These are phyloP conservation scores for Halcyon smyrnensis DNA, from an alignment of 2,797 vertebrate genomes.

Conservation along the genomic window DNA sequence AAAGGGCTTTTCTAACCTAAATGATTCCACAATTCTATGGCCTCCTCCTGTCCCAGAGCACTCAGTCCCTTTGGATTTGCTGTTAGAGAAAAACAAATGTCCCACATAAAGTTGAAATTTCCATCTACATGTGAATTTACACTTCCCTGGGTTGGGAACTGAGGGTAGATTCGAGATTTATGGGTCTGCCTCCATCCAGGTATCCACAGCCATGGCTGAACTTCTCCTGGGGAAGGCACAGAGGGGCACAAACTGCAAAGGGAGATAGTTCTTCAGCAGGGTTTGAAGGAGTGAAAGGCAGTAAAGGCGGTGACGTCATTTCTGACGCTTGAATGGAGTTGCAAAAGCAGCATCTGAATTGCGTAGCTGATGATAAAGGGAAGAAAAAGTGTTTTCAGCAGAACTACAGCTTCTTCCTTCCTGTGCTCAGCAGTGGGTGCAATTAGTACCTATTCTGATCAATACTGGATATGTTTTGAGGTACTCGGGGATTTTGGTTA, in stretches of 20 bases:
- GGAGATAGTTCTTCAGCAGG: neutral
- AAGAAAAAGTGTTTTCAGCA: neutral
- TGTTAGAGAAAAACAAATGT: neutral
- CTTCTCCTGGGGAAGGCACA: neutral
- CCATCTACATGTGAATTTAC: neutral
- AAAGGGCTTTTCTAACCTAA: no score
- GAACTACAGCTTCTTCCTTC: neutral
- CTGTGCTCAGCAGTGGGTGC: neutral
- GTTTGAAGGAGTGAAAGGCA: neutral
- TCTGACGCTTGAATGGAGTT: neutral
- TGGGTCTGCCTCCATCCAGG: accelerated
- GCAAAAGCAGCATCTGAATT: neutral
- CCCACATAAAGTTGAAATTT: no score
- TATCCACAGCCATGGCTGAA: accelerated
- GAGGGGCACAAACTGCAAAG: accelerated
- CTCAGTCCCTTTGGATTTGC: neutral
- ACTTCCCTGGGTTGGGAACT: neutral
- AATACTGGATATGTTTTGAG: neutral
- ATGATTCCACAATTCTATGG: no score
- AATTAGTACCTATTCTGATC: neutral
- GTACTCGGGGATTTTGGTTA: neutral
- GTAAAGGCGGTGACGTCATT: neutral
- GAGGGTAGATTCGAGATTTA: neutral
- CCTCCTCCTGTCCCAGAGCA: neutral
- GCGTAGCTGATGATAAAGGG: neutral